Conservation (phyloP, 1,140 invertebrate genomes). For the Eurosta solidaginis region DNA sequence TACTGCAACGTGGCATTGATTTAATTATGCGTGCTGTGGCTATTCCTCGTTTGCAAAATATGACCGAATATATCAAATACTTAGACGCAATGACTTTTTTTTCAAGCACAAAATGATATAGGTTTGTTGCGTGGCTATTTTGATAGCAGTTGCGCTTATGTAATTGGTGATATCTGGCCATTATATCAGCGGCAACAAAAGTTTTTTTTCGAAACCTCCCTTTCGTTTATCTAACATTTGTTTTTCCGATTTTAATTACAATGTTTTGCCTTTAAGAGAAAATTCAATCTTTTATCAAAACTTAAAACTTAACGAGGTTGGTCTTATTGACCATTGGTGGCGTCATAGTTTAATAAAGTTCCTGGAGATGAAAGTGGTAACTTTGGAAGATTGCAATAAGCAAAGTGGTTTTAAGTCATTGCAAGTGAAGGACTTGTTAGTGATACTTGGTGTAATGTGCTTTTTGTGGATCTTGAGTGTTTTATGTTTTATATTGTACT, state of each 20-base stretch:
- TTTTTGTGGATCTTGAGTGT: background rate
- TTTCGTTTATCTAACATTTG: constrained; percentile 27
- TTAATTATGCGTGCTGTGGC: background rate
- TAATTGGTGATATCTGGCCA: background rate
- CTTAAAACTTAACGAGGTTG: background rate
- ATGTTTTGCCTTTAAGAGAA: no score
- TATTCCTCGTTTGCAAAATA: background rate
- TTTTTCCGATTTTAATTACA: background rate
- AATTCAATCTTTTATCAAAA: background rate
- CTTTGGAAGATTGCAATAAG: background rate
- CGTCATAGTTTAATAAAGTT: background rate
- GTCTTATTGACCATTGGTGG: background rate
- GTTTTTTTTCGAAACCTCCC: background rate
- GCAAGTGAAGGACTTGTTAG: background rate
- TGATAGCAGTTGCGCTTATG: background rate
- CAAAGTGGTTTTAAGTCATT: background rate
- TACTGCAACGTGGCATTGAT: background rate
- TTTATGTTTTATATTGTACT: background rate
- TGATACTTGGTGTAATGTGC: background rate
- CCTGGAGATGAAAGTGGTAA: background rate
- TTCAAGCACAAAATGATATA: no score
- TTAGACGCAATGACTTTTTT: background rate
- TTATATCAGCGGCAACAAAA: constrained; percentile 16
- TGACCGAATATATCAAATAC: background rate
- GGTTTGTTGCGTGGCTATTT: background rate